Evolutionary conservation across 2,113 vertebrate genomes (phyloP), one percentile per base, ranked within the genome.

Genomic region (Tamias sibiricus): DNA sequence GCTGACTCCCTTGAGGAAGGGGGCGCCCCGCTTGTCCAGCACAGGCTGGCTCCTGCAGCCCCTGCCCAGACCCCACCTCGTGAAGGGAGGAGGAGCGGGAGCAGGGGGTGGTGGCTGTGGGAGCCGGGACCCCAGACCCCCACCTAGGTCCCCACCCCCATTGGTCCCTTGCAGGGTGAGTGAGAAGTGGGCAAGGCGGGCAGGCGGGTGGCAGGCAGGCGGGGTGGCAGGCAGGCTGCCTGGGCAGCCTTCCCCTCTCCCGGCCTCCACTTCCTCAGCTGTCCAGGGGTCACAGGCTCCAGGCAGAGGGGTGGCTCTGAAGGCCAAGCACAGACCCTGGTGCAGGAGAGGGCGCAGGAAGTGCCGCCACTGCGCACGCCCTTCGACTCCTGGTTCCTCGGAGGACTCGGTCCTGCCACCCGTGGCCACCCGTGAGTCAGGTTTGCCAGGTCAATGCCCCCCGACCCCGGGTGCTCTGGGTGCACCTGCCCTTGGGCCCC

Each of bases 301-400:
- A 0, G 4, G 35, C 24, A 0, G 0, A 20, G 10, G 40, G 37
- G 30, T 7, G 30, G 35, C 37, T 87, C 30, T 85, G 37, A 40
- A 49, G 81, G 37, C 30, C 30, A 0, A n/a, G 13, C 71, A 26
- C 57, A 92, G 91, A 62, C 14, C 24, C 52, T 3, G 32, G 40
- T 11, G 1, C 20, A 12, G 17, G 24, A 8, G 14, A 57, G 30
- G 8, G 17, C 37, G 20, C 32, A 17, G 12, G 82, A 77, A 72
- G 19, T 69, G 30, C 6, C 0, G 0, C 37, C 47, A 49, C 13
- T 49, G 47, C 13, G 47, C 47, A 8, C 14, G 0, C 49, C 59
- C 42, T 52, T 52, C 57, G n/a, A n/a, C n/a, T 49, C 75, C 49
- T 82, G 59, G 75, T 47, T 71, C 76, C 69, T 7, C 4, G 7